Percentiles rank a stretch among this genome's conserved stretches.
Evolutionary conservation across 23 tunicate species (phyloP).

Genomic region (Trididemnum nubilum): DNA sequence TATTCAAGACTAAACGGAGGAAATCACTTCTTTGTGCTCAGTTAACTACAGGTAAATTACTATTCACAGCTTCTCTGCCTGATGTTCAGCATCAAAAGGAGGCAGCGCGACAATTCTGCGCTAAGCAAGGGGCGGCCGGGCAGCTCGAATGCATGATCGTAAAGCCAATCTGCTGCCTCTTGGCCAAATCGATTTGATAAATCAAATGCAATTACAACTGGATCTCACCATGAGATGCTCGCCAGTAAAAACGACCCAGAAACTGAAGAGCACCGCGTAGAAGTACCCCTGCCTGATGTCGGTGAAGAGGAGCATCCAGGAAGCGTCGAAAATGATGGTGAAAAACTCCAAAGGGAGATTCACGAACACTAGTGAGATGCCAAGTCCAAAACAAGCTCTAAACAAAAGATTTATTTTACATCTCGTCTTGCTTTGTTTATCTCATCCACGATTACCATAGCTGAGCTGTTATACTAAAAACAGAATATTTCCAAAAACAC

Average conservation of each 20-base stretch:
- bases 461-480: not conserved
- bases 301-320: conserved; percentile 88
- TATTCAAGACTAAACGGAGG: no score
- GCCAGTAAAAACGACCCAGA: conserved; percentile 90
- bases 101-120: no score
- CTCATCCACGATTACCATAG: no score
- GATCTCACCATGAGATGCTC: conserved; percentile 83
- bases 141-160: no score
- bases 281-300: conserved; percentile 90
- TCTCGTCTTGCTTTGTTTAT: no score
- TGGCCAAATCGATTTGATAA: not conserved
- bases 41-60: no score
- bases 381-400: conserved; percentile 70
- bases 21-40: no score
- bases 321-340: conserved; percentile 67
- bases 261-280: conserved; percentile 73
- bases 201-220: not conserved
- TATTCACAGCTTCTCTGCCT: no score
- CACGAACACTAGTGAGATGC: conserved; percentile 55
- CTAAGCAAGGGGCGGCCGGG: no score
- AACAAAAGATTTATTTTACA: not conserved
- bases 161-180: no score
- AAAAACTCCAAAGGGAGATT: conserved; percentile 78
- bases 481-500: no score
- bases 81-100: no score